A percentile compares a stretch with the other conserved stretches of the same genome.
phyloP scores from a whole-genome alignment of 2,888 invertebrate genomes.

The Mechanitis mazaeus region DNA sequence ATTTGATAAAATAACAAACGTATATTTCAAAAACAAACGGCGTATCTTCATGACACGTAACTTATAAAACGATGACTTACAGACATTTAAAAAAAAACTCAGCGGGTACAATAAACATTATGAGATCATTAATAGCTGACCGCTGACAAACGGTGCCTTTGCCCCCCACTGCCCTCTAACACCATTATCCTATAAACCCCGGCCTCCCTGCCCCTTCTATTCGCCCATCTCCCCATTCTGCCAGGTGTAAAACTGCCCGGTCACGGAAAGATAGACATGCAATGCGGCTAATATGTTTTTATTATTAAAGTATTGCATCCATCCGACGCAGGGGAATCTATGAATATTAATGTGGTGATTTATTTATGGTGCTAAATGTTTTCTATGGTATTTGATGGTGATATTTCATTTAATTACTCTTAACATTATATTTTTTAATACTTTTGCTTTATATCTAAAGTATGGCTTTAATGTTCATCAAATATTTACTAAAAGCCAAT shows the following conservation, averaged over 20 bases:
- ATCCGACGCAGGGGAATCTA: slow-evolving; percentile 50
- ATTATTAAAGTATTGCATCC: slow-evolving; percentile 71
- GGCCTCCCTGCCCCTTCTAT: slow-evolving; percentile 40
- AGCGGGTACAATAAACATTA: slow-evolving; percentile 71
- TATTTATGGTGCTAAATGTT: slow-evolving; percentile 43
- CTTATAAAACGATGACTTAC: slow-evolving; percentile 67
- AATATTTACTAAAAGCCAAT: no score
- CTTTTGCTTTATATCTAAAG: neutral
- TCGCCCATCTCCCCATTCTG: slow-evolving; percentile 46
- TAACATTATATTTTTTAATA: no score
- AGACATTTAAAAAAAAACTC: slow-evolving; percentile 57
- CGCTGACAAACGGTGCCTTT: slow-evolving; percentile 68
- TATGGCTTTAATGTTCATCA: no score
- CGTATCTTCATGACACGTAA: slow-evolving; percentile 44
- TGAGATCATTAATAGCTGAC: slow-evolving; percentile 72
- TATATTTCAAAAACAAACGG: slow-evolving; percentile 21
- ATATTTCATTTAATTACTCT: slow-evolving; percentile 8
- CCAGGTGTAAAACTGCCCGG: slow-evolving; percentile 76
- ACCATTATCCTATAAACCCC: slow-evolving; percentile 52
- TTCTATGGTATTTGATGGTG: slow-evolving; percentile 13
- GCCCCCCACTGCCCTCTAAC: slow-evolving; percentile 46
- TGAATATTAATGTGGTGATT: slow-evolving; percentile 73
- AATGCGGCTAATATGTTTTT: slow-evolving; percentile 75
- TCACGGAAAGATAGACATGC: slow-evolving; percentile 75
- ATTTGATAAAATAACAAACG: slow-evolving; percentile 7